Conservation (phyloP, 1,140 invertebrate species). For the Papilio xuthus region DNA sequence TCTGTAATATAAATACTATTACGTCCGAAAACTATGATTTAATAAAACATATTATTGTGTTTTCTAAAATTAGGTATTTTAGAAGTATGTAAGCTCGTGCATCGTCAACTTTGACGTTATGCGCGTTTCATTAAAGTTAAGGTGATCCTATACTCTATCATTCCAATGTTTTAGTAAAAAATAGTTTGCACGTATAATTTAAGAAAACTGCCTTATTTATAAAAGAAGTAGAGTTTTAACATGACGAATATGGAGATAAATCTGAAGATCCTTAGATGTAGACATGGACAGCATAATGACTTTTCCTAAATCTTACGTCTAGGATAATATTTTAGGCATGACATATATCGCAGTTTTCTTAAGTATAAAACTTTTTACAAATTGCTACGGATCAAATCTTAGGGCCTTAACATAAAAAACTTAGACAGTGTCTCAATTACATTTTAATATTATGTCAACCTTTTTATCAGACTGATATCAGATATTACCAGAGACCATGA, state of each 20-base stretch:
- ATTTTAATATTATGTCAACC: not conserved
- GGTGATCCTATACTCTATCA: no score
- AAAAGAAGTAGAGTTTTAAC: not conserved
- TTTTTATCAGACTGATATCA: not conserved
- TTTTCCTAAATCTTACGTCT: conserved; percentile 4
- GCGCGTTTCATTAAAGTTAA: no score
- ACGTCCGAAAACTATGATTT: not conserved
- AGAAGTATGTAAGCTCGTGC: no score
- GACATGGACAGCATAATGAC: not conserved
- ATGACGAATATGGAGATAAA: conserved; percentile 1
- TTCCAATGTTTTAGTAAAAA: no score
- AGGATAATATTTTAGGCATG: not conserved
- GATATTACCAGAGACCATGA: no score
- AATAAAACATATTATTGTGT: not conserved
- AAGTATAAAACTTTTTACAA: not conserved
- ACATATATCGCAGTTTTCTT: not conserved
- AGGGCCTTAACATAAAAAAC: not conserved
- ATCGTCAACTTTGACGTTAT: no score
- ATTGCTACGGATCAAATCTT: not conserved
- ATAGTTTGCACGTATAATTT: not conserved
- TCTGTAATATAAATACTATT: conserved; percentile 1
- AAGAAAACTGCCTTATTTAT: not conserved
- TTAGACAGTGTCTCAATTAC: not conserved
- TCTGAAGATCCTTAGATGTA: not conserved
- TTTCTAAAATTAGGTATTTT: no score